phyloP scores from a whole-genome alignment of 2,888 invertebrate genomes.

The Autographa gamma region DNA sequence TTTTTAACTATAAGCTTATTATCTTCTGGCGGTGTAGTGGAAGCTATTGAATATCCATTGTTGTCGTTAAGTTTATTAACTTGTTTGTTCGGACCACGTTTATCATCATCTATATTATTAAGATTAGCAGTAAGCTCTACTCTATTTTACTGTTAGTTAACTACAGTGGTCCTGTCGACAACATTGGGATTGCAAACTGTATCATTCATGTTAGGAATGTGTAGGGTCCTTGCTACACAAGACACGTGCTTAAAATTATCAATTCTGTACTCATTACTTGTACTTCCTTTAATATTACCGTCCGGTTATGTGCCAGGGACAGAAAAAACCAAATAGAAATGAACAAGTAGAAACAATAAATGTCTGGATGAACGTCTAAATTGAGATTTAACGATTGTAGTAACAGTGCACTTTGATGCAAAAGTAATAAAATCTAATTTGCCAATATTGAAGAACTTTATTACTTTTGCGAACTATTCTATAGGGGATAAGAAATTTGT shows the following conservation, averaged over 20 bases:
- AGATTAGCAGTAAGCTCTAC: constrained; percentile 71
- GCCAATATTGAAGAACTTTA: background rate
- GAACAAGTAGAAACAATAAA: constrained; percentile 76
- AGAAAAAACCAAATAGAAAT: constrained; percentile 82
- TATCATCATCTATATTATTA: constrained; percentile 40
- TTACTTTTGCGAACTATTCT: constrained; percentile 16
- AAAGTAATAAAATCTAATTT: constrained; percentile 12
- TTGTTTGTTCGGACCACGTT: constrained; percentile 60
- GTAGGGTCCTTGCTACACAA: constrained; percentile 85
- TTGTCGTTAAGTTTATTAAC: constrained; percentile 69
- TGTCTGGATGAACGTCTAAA: constrained; percentile 58
- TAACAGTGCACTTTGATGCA: constrained; percentile 12
- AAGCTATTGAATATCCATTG: constrained; percentile 72
- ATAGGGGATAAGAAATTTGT: constrained; percentile 6
- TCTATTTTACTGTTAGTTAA: constrained; percentile 66
- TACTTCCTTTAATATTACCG: constrained; percentile 85
- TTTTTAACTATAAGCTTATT: constrained; percentile 70
- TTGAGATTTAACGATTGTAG: constrained; percentile 13
- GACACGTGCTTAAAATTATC: constrained; percentile 86
- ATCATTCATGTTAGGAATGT: constrained; percentile 78
- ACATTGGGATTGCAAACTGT: constrained; percentile 72
- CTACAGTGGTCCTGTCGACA: constrained; percentile 83
- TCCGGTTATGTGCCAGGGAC: constrained; percentile 85
- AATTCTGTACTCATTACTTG: constrained; percentile 87
- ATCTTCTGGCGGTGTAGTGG: constrained; percentile 75